A percentile compares a stretch with the other conserved stretches of the same genome.
Conservation (phyloP, 2,888 invertebrate species). For the Chrysomela aeneicollis region DNA sequence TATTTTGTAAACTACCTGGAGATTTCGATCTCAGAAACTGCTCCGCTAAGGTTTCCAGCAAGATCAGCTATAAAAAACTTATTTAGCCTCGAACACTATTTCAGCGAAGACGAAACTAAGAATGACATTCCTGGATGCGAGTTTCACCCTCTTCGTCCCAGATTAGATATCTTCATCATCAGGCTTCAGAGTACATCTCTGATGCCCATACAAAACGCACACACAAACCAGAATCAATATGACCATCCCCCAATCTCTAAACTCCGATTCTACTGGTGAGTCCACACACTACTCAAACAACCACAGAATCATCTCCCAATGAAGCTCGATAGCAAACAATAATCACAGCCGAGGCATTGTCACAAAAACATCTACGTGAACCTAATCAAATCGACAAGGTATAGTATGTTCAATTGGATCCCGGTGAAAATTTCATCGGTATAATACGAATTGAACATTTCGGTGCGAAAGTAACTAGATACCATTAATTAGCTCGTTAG, state of each 20-base stretch:
- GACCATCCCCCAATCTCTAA: too few relatives aligned
- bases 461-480: slow-evolving; percentile 46
- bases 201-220: too few relatives aligned
- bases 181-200: too few relatives aligned
- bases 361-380: slow-evolving; percentile 15
- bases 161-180: too few relatives aligned
- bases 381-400: slow-evolving; percentile 23
- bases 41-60: not conserved
- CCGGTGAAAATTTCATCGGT: slow-evolving; percentile 27
- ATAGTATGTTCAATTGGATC: slow-evolving; percentile 31
- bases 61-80: too few relatives aligned
- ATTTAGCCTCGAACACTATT: too few relatives aligned
- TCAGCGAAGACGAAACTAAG: too few relatives aligned
- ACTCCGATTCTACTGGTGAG: too few relatives aligned
- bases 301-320: slow-evolving; percentile 6
- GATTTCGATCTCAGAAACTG: not conserved
- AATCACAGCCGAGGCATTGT: slow-evolving; percentile 18
- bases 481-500: slow-evolving; percentile 50
- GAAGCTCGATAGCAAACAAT: slow-evolving; percentile 16
- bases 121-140: too few relatives aligned
- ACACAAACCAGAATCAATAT: too few relatives aligned
- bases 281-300: not conserved
- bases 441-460: slow-evolving; percentile 34
- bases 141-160: too few relatives aligned
- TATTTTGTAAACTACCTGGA: not conserved